Evolutionary conservation across 2,888 invertebrate genomes (phyloP), one percentile per base, ranked within the genome.

Genomic region (Agriotes lineatus): DNA sequence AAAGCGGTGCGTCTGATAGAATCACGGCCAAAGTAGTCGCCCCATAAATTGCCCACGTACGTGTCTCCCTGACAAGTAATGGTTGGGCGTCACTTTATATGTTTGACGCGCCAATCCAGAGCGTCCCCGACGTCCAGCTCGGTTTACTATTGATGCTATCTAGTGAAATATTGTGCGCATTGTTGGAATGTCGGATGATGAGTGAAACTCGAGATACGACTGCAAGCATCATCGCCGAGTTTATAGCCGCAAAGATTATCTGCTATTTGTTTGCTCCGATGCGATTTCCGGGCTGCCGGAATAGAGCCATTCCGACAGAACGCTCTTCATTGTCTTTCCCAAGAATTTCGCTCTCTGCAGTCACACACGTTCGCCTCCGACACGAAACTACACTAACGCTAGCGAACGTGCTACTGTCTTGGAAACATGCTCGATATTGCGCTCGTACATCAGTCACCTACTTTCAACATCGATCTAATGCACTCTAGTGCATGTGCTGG

Each of bases 41-140:
- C 19, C 57, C 61, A 72, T 72, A 72, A 72, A 72, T 72, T 72
- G 67, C 62, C 72, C 54, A 65, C 72, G 70, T 72, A 72, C 70
- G 69, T 72, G 70, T 70, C 67, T 67, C 67, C 60, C 60, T 68
- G 72, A 70, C 70, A 70, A 68, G 70, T 70, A 72, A 70, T 72
- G 70, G 72, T 68, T 65, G 72, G 72, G 70, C 72, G 72, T 72
- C 72, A 63, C 65, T 72, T 72, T 67, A 65, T 70, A 70, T 59
- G 54, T 65, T 62, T 65, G 72, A 72, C 72, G 72, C 70, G 63
- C 72, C 72, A 72, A 72, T 72, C 72, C 68, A 25, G 54, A 59
- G 44, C 61, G 57, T 62, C 71, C 54, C 64, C 68, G 61, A 65
- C 61, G 71, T 64, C 68, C 71, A 68, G 65, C 63, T 63, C 67